Percentiles rank a stretch among this genome's conserved stretches.
These are phyloP conservation scores for Lagodon rhomboides DNA, from an alignment of 2,797 vertebrate species.

Conservation along the genomic window DNA sequence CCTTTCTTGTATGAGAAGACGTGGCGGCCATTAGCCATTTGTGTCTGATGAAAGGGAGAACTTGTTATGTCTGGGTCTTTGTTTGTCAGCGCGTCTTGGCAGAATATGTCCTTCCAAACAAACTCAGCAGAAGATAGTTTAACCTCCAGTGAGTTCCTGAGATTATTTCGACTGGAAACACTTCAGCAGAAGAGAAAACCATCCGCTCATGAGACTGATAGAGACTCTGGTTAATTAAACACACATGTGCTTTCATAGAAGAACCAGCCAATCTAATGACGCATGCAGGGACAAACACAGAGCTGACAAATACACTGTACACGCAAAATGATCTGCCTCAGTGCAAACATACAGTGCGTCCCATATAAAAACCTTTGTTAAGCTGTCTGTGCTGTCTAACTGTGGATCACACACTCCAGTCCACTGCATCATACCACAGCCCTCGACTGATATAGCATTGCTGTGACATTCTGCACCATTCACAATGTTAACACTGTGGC, in stretches of 20 bases:
- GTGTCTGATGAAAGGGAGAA: conserved; percentile 20
- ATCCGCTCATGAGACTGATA: conserved; percentile 10
- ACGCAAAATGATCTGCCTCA: neutral
- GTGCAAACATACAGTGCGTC: neutral
- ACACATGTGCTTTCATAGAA: conserved; percentile 30
- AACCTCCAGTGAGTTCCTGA: neutral
- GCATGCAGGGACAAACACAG: conserved; percentile 16
- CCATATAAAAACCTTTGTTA: conserved; percentile 2
- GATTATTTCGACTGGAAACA: neutral
- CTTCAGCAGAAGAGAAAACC: neutral
- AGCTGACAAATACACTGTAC: neutral
- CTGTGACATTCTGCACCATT: conserved; percentile 44
- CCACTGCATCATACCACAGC: neutral
- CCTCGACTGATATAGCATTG: conserved; percentile 22
- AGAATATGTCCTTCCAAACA: conserved; percentile 20
- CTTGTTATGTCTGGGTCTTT: conserved; percentile 28
- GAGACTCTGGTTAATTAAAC: conserved; percentile 26
- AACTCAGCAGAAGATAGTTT: neutral
- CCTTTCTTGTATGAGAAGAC: neutral
- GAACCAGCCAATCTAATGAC: conserved; percentile 29
- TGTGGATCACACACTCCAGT: conserved; percentile 8
- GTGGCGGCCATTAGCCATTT: neutral
- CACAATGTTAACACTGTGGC: conserved; percentile 25
- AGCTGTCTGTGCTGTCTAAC: conserved; percentile 10
- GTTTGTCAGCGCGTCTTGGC: neutral